Percentiles rank a stretch among this genome's conserved stretches.
Conservation (phyloP, 1,140 invertebrate genomes). For the Psilanteris sp. region DNA sequence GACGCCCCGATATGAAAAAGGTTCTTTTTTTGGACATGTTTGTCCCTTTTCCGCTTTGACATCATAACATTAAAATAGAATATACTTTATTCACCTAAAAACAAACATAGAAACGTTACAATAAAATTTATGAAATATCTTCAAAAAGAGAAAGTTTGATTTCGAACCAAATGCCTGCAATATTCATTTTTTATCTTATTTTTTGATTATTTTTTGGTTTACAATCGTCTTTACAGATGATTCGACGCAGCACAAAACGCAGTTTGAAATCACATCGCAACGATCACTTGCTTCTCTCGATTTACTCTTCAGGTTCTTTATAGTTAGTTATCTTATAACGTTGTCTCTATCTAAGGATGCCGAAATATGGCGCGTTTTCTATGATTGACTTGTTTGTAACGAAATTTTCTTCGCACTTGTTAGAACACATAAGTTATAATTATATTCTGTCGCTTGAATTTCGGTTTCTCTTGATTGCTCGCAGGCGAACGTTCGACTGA, state of each 20-base stretch:
- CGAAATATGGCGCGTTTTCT: slow-evolving; percentile 55
- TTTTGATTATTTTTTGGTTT: slow-evolving; percentile 30
- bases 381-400: slow-evolving; percentile 57
- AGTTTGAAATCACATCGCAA: slow-evolving; percentile 11
- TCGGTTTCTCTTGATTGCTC: too few relatives aligned
- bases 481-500: too few relatives aligned
- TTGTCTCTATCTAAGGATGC: slow-evolving; percentile 48
- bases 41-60: too few relatives aligned
- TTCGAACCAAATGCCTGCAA: background rate
- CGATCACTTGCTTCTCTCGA: slow-evolving; percentile 15
- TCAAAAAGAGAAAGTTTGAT: slow-evolving; percentile 11
- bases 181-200: slow-evolving; percentile 10
- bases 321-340: slow-evolving; percentile 24
- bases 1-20: too few relatives aligned
- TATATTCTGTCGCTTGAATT: too few relatives aligned
- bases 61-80: too few relatives aligned
- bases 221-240: slow-evolving; percentile 7
- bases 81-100: too few relatives aligned
- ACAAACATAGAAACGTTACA: too few relatives aligned
- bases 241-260: slow-evolving; percentile 1
- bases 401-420: slow-evolving; percentile 44
- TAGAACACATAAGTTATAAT: slow-evolving; percentile 56
- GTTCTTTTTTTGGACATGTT: too few relatives aligned
- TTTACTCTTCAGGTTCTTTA: slow-evolving; percentile 2
- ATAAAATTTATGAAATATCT: too few relatives aligned